phyloP scores from a whole-genome alignment of 2,113 vertebrate species.

The Phylloscopus trochilus region DNA sequence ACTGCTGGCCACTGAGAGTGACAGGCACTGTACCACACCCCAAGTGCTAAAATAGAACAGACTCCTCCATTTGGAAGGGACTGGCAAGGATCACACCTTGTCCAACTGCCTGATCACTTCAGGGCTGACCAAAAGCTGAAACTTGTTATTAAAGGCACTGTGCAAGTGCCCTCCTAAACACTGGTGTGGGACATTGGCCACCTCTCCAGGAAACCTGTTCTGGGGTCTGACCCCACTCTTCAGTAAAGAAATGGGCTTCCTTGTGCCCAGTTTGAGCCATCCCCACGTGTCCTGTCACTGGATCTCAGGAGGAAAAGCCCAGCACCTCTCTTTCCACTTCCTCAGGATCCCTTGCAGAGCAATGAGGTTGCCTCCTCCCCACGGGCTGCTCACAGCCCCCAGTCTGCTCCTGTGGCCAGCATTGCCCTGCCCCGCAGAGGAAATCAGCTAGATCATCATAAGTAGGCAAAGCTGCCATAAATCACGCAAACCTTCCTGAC shows the following conservation, averaged over 20 bases:
- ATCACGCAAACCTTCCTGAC: background rate
- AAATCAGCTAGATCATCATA: background rate
- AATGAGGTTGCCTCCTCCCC: background rate
- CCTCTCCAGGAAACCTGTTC: background rate
- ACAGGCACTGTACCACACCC: background rate
- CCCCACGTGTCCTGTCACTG: accelerated
- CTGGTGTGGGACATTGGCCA: accelerated
- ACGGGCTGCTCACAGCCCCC: background rate
- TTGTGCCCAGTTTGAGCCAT: background rate
- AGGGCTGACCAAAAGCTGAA: background rate
- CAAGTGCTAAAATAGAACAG: background rate
- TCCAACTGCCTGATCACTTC: background rate
- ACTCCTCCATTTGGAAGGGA: background rate
- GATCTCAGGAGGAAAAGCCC: background rate
- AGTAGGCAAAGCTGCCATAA: background rate
- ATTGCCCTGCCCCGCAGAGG: background rate
- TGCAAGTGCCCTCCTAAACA: background rate
- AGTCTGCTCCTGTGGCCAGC: background rate
- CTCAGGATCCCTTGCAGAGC: background rate
- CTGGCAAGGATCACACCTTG: background rate
- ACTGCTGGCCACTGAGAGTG: background rate
- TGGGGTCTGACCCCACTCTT: background rate
- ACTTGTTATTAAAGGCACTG: background rate
- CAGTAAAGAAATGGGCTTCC: background rate
- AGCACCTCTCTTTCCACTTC: background rate